Conservation (phyloP, 2,113 vertebrate genomes). For the Serilophus lunatus region DNA sequence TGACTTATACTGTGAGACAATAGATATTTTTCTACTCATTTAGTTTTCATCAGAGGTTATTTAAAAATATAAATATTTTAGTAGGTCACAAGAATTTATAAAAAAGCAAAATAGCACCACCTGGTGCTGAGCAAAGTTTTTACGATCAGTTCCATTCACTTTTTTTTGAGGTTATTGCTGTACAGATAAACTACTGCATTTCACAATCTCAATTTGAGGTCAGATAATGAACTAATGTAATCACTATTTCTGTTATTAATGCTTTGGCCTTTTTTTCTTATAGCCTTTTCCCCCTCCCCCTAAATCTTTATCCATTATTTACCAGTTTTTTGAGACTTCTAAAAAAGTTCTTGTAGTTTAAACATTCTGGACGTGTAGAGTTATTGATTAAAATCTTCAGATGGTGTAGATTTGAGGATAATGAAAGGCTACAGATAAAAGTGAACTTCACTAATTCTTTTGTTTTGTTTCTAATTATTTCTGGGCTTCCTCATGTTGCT, state of each 20-base stretch:
- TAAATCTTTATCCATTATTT: not conserved
- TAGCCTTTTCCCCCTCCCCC: not conserved
- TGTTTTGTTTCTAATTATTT: not conserved
- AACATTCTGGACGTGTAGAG: not conserved
- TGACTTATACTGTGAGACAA: not conserved
- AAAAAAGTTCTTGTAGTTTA: not conserved
- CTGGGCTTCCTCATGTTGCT: not conserved
- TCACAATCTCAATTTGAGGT: not conserved
- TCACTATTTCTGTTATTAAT: not conserved
- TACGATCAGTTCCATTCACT: not conserved
- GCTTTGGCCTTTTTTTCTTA: not conserved
- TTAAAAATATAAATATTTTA: not conserved
- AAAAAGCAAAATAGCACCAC: constrained; percentile 71
- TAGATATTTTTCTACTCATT: not conserved
- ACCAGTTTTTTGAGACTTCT: not conserved
- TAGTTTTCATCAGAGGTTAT: not conserved
- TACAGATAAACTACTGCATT: not conserved
- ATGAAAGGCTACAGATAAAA: not conserved
- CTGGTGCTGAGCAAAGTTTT: constrained; percentile 60
- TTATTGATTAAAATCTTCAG: not conserved
- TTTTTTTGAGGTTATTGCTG: not conserved
- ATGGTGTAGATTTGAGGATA: not conserved
- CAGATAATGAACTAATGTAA: not conserved
- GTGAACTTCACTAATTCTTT: not conserved
- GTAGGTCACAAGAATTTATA: not conserved